Evolutionary conservation across 64 coral and sea anemone genomes (phyloP), one percentile per base, ranked within the genome.

Genomic region (Montipora efflorescens): DNA sequence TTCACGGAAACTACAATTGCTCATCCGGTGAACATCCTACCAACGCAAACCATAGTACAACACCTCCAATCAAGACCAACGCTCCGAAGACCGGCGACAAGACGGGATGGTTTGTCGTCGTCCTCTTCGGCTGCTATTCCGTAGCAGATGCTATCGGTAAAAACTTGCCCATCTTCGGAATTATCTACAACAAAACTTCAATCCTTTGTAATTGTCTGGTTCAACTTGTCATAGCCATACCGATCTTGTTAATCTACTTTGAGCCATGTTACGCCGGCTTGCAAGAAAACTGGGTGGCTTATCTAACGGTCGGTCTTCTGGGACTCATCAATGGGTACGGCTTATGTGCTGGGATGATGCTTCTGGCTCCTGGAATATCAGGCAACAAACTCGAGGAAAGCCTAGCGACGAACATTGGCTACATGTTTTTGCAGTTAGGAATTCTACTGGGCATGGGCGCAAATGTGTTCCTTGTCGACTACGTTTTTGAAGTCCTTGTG

Each of bases 21-120:
- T 89, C 71, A 21, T 62, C 46, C 46, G 10, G 10, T 4, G 1
- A 2, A 76, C 43, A 28, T 76, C 10, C 74, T 4, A 20, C 28
- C 62, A 62, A 83, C 19, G 8, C 25, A 51, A 22, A 13, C 4
- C 57, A 14, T 7, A 51, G 3, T n/a, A 25, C 61, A 28, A 43
- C 51, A 15, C 48, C 59, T 3, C 9, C 25, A 61, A 55, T 85
- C 1, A 61, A 88, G 18, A 88, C 52, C 78, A 43, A 20, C 76
- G 75, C 15, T 10, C 89, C 77, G 0, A 45, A 62, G 36, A 73
- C 89, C 8, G 92, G 96, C 62, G 92, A 98, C 59, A 92, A 95
- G 91, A 98, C 96, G 3, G 96, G 96, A 47, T 98, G 96, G 96
- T 98, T 98, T 82, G 43, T 98, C 16, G 96, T 98, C 0, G 79